Evolutionary conservation across 2,888 invertebrate genomes (phyloP).

Genomic region (Pardosa pseudoannulata): DNA sequence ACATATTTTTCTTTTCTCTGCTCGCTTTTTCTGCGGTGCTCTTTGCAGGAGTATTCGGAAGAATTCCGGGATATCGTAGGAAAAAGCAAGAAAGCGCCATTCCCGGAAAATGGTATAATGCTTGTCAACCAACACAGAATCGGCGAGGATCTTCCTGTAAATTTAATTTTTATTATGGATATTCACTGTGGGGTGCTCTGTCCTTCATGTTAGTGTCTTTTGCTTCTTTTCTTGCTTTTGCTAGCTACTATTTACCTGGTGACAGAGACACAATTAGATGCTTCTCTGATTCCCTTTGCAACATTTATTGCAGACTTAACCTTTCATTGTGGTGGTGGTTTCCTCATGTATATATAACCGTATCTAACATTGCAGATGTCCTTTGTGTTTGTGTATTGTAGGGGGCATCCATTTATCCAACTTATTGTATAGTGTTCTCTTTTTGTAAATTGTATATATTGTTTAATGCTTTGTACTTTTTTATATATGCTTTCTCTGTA

Average conservation of each 20-base stretch:
- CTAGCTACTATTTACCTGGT: not conserved
- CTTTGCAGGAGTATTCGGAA: slow-evolving; percentile 92
- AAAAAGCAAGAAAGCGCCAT: slow-evolving; percentile 89
- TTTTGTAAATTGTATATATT: no score
- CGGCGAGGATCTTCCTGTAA: slow-evolving; percentile 94
- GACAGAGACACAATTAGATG: not conserved
- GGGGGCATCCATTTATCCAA: not conserved
- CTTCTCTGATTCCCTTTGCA: not conserved
- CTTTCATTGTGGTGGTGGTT: slow-evolving; percentile 4
- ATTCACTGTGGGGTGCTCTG: slow-evolving; percentile 4
- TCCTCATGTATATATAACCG: not conserved
- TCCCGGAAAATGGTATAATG: slow-evolving; percentile 93
- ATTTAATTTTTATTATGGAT: slow-evolving; percentile 21
- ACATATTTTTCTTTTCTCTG: slow-evolving; percentile 55
- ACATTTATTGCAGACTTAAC: not conserved
- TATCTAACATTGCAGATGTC: not conserved
- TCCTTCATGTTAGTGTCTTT: not conserved
- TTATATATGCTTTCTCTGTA: no score
- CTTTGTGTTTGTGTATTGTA: not conserved
- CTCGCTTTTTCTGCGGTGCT: slow-evolving; percentile 52
- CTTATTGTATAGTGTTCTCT: no score
- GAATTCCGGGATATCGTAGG: slow-evolving; percentile 92
- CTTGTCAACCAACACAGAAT: slow-evolving; percentile 96
- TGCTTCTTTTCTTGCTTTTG: not conserved
- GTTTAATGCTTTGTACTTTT: no score